Conservation (phyloP, 2,113 vertebrate genomes). For the Notothenia rossii region DNA sequence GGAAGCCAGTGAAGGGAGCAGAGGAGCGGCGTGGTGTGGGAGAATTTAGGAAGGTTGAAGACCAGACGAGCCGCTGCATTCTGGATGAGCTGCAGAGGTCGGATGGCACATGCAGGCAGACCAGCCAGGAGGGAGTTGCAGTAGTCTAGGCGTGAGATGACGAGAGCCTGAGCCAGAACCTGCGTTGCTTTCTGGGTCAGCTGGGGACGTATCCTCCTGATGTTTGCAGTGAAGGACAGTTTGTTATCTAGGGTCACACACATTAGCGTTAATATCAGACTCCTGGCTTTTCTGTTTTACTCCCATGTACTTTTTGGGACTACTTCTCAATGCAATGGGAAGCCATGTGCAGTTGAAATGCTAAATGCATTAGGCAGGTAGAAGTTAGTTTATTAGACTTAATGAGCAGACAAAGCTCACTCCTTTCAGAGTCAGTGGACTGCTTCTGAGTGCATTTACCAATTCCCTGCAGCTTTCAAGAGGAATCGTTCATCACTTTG, state of each 20-base stretch:
- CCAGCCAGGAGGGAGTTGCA: too few species aligned
- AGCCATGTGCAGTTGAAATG: not conserved
- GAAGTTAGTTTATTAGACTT: constrained; percentile 33
- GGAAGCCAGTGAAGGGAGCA: too few species aligned
- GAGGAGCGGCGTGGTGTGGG: too few species aligned
- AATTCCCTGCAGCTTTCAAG: not conserved
- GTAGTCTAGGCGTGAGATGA: too few species aligned
- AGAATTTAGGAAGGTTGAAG: too few species aligned
- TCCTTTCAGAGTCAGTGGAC: not conserved
- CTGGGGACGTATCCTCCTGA: too few species aligned
- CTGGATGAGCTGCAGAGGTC: too few species aligned
- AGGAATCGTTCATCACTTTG: constrained; percentile 52
- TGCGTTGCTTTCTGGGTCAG: too few species aligned
- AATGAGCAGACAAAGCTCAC: constrained; percentile 17
- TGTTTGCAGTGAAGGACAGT: too few species aligned
- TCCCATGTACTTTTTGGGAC: constrained; percentile 14
- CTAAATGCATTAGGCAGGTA: not conserved
- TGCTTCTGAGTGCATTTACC: constrained; percentile 24
- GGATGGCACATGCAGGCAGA: too few species aligned
- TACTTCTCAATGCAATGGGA: not conserved
- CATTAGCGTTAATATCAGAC: constrained; percentile 8
- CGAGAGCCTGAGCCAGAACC: too few species aligned
- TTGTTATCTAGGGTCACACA: not conserved
- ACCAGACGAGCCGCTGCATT: too few species aligned
- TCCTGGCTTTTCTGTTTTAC: not conserved